phyloP scores from a whole-genome alignment of 1,140 invertebrate species.

The Drosophila mojavensis region DNA sequence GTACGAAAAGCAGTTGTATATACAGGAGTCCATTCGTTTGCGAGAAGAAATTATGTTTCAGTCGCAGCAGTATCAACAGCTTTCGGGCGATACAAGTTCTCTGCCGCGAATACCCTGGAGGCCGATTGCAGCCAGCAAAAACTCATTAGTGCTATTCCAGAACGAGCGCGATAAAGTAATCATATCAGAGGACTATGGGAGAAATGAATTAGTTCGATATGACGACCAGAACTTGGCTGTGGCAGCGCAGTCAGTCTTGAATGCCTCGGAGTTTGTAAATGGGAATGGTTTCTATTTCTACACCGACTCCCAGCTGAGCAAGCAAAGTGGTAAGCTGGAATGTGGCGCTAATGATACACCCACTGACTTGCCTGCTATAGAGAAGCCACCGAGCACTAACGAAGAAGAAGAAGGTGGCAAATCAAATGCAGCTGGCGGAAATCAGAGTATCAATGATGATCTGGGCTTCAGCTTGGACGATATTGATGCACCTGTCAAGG shows the following conservation, averaged over 20 bases:
- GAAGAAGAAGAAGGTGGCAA: slow-evolving; percentile 10
- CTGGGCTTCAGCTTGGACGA: slow-evolving; percentile 78
- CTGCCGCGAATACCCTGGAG: slow-evolving; percentile 88
- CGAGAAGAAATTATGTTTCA: slow-evolving; percentile 78
- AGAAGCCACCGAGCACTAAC: slow-evolving; percentile 32
- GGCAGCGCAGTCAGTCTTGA: slow-evolving; percentile 88
- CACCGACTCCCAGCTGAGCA: slow-evolving; percentile 82
- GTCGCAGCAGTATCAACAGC: slow-evolving; percentile 65
- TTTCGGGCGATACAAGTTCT: slow-evolving; percentile 72
- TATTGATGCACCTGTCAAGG: slow-evolving; percentile 85
- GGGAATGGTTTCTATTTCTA: slow-evolving; percentile 89
- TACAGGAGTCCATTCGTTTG: slow-evolving; percentile 86
- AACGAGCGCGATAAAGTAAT: slow-evolving; percentile 64
- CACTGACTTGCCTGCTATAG: slow-evolving; percentile 34
- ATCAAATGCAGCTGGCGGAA: slow-evolving; percentile 3
- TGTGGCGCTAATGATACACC: slow-evolving; percentile 58
- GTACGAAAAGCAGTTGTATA: slow-evolving; percentile 91
- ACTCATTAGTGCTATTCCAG: slow-evolving; percentile 70
- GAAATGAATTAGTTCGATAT: slow-evolving; percentile 67
- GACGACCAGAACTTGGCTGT: slow-evolving; percentile 78
- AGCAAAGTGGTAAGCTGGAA: slow-evolving; percentile 34
- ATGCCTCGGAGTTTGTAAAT: slow-evolving; percentile 89
- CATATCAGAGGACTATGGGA: slow-evolving; percentile 40
- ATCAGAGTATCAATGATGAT: slow-evolving; percentile 74
- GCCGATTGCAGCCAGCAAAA: slow-evolving; percentile 86